Evolutionary conservation across 2,888 invertebrate genomes (phyloP), one percentile per base, ranked within the genome.

Genomic region (Heliothis peltigera): DNA sequence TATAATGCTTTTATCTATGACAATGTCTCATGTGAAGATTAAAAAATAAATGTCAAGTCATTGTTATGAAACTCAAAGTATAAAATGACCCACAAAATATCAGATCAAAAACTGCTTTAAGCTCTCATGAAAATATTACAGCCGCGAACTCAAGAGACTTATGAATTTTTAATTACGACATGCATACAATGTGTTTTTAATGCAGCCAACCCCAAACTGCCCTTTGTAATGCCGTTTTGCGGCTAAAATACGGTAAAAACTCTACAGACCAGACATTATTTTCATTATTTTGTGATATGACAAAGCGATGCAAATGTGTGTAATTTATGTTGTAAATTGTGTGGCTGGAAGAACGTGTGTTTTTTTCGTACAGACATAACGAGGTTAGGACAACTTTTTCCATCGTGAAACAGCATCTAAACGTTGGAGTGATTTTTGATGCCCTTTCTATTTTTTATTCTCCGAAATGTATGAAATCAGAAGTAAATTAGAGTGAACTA

Each of bases 261-360:
- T 42, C 21, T 53, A 17, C 42, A 25, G 22, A 19, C 46, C 35
- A 44, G 48, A 61, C 49, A 62, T 70, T 72, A 70, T 54, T 62
- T 64, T 53, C 56, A 65, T 70, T 67, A 64, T 57, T 65, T 64
- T 28, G 51, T 32, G 2, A 61, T 64, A 75, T 67, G 62, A 60
- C 58, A 76, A 75, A 68, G 75, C 57, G 32, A 79, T 79, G 71
- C 65, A 67, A 78, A 78, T 68, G 53, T 59, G 55, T 51, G 52
- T 73, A 73, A 76, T 76, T 80, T 66, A 65, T 62, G 64, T 65
- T 72, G 62, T 57, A 82, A 82, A 82, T 78, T 80, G 69, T 64
- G 65, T 64, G 61, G 63, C 58, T 22, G 19, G 32, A 57, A 59
- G 19, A 53, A 28, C 18, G 22, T 4, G 44, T 47, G 6, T 48